phyloP scores from a whole-genome alignment of 2,797 vertebrate genomes.

The Hoplostethus atlanticus region DNA sequence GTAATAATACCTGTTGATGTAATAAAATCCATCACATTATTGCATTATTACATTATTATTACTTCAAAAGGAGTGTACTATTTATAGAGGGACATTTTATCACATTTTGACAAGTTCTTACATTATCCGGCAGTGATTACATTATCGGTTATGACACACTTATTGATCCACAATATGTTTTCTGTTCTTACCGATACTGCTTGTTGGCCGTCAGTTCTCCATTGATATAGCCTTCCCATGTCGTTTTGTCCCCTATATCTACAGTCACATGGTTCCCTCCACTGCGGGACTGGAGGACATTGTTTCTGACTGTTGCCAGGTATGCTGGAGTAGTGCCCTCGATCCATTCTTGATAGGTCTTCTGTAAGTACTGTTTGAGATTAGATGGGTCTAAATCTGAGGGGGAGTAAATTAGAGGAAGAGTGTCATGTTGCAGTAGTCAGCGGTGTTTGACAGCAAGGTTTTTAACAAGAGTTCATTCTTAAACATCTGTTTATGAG shows the following conservation, averaged over 20 bases:
- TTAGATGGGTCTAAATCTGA: neutral
- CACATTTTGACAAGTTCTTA: too few relatives aligned
- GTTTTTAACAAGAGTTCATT: neutral
- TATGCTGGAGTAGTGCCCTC: neutral
- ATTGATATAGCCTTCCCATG: conserved; percentile 61
- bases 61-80: neutral
- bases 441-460: neutral
- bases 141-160: neutral
- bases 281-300: neutral
- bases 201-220: conserved; percentile 49
- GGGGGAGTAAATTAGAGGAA: neutral
- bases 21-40: too few relatives aligned
- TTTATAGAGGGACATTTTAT: neutral
- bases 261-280: accelerated
- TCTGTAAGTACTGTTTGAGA: conserved; percentile 17
- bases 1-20: too few relatives aligned
- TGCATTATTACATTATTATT: too few relatives aligned
- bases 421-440: neutral
- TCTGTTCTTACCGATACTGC: conserved; percentile 72
- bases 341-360: conserved; percentile 67
- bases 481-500: neutral
- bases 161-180: conserved; percentile 2
- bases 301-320: conserved; percentile 63
- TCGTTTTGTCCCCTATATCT: conserved; percentile 51
- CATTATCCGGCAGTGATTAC: neutral